These are phyloP conservation scores for Cliona cf. orientalis DNA, from an alignment of 37 sponge, comb jelly and placozoan genomes.

Conservation along the genomic window DNA sequence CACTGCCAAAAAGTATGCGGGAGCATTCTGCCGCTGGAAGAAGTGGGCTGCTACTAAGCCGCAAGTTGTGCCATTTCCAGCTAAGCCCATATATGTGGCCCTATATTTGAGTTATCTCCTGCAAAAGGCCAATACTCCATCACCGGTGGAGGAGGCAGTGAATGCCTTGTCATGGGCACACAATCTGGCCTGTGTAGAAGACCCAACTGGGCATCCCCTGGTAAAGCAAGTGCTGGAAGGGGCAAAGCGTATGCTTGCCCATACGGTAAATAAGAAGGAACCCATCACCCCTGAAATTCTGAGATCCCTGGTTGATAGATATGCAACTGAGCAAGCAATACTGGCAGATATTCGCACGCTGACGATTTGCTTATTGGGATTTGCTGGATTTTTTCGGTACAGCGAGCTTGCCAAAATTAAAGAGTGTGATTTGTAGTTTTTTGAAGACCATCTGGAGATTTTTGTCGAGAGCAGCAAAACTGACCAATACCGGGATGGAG, in stretches of 20 bases:
- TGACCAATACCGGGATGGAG: constrained; percentile 10
- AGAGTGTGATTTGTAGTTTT: constrained; percentile 1
- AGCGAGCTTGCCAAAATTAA: not conserved
- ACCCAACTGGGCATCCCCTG: not conserved
- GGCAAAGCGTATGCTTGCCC: constrained; percentile 9
- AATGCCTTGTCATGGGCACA: constrained; percentile 1
- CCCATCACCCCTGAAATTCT: constrained; percentile 4
- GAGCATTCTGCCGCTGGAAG: constrained; percentile 46
- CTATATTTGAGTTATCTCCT: constrained; percentile 27
- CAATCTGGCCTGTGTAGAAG: not conserved
- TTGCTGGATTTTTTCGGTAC: constrained; percentile 9
- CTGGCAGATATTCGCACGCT: not conserved
- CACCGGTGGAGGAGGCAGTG: constrained; percentile 27
- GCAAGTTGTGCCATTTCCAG: not conserved
- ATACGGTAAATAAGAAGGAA: not conserved
- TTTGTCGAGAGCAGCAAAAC: not conserved
- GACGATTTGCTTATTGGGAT: constrained; percentile 1
- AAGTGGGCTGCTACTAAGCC: constrained; percentile 29
- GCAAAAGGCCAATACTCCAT: constrained; percentile 2
- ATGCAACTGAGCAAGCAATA: not conserved
- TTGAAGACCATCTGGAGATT: not conserved
- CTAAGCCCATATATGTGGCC: constrained; percentile 7
- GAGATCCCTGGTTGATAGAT: not conserved
- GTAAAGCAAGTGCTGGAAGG: not conserved
- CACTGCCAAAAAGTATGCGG: constrained; percentile 44